Base-by-base conservation (phyloP, 1,140 invertebrate genomes). In the Zaprionus lachaisei region DNA sequence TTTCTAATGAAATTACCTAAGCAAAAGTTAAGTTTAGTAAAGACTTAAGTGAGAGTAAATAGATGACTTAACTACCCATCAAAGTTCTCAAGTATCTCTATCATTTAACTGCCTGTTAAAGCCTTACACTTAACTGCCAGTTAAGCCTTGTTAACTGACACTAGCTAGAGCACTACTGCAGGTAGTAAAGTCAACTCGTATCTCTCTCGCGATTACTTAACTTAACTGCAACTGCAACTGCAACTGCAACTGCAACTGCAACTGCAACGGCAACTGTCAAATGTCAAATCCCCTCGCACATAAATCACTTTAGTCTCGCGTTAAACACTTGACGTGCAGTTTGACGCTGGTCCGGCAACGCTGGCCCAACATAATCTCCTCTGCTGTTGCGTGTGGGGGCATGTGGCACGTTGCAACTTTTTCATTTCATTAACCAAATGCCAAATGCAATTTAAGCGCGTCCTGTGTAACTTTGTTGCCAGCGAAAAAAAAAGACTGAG, bases 401-500 rank as follows among this genome's bases (percentile, higher is more conserved):
- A 41, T 14, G 38, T 9, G 7, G 44, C 17, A 47, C 17, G 9
- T 20, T 47, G 44, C 44, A 49, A 49, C 44, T 49, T 49, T 51
- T 51, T 51, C 47, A 51, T 51, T 51, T 24, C 17, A 51, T 51
- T 51, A 51, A 51, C 17, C 47, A 20, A 51, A 24, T 47, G 47
- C 20, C 17, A 51, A 51, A 51, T 22, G 47, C 47, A 51, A 47
- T 47, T 20, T 41, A n/a, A n/a, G 38, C 38, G 38, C 15, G 15
- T 41, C 15, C 6, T n/a, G 38, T 7, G 2, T 17, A 47, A 47
- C 41, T 47, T 47, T 47, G 41, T 44, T 44, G 41, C n/a, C 41
- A 47, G 41, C 0, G 38, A 2, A 15, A 7, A n/a, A n/a, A 2
- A 44, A 5, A 47, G 7, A 17, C 7, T 11, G 41, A 47, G 0